phyloP scores from a whole-genome alignment of 2,797 vertebrate genomes.

The Lagodon rhomboides region DNA sequence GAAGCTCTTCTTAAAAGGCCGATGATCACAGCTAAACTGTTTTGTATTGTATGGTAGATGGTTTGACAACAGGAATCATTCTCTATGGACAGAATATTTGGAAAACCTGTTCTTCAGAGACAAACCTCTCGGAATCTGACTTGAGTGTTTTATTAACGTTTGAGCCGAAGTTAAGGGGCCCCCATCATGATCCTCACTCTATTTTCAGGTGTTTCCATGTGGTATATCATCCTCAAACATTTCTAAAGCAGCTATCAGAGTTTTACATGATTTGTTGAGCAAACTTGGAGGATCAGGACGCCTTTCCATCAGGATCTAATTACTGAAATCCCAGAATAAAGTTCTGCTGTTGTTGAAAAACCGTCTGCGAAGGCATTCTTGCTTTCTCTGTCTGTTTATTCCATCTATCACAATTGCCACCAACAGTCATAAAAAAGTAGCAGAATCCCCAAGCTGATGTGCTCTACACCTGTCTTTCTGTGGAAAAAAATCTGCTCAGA shows the following conservation, averaged over 20 bases:
- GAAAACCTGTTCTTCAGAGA: conserved; percentile 15
- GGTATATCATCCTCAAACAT: conserved; percentile 49
- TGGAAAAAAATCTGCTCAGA: conserved; percentile 76
- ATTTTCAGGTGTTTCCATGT: conserved; percentile 59
- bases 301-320: conserved; percentile 31
- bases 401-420: not conserved
- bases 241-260: conserved; percentile 18
- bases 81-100: conserved; percentile 12
- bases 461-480: conserved; percentile 61
- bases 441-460: conserved; percentile 24
- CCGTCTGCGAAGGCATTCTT: not conserved
- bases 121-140: conserved; percentile 22
- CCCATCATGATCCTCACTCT: conserved; percentile 50
- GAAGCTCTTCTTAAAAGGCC: conserved; percentile 5
- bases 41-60: not conserved
- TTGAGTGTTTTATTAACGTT: conserved; percentile 53
- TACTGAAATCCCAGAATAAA: conserved; percentile 26
- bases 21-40: not conserved
- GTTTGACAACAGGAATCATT: conserved; percentile 5
- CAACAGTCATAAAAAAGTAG: conserved; percentile 8
- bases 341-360: not conserved
- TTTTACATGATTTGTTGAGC: conserved; percentile 16
- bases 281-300: conserved; percentile 10
- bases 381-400: conserved; percentile 6
- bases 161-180: conserved; percentile 47